Evolutionary conservation across 2,113 vertebrate species (phyloP), one percentile per base, ranked within the genome.

Genomic region (Donacobius atricapilla): DNA sequence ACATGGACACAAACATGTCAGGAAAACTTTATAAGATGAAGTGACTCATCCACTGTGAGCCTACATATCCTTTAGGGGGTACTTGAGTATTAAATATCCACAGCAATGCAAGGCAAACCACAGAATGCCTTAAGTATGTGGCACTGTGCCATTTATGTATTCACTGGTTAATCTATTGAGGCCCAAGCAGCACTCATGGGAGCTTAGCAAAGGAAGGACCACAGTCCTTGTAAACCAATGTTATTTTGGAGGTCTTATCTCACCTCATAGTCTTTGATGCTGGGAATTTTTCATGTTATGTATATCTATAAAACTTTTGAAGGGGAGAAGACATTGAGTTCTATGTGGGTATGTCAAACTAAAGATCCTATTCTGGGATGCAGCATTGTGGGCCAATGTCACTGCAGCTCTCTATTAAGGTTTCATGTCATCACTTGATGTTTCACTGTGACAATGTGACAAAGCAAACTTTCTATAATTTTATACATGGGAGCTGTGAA

Each of bases 1-100:
- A 65, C 5, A 25, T 0, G 0, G 47, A 39, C 42, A 50, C 33
- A 90, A 33, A 40, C 20, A 14, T 4, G 7, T n/a, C 48, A 42
- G 30, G n/a, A 84, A 91, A 47, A 19, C 11, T 47, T 35, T 30
- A 0, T 5, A 60, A 73, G 6, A 31, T 15, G 10, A 87, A 73
- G 44, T 12, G 28, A 30, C 47, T 72, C 13, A 45, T 37, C 56
- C 51, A 45, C 44, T 25, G 15, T 65, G 27, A 91, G 40, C 70
- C 57, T 31, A 3, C 61, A 5, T 28, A 10, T 94, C 83, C 96
- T 96, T 61, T 92, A 97, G 96, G 42, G 93, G 97, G 96, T 89
- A 90, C 87, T 90, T 80, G 11, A 91, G 87, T 33, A 81, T 48
- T 75, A 87, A n/a, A 42, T 31, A 83, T 77, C 33, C 28, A 18